Evolutionary conservation across 2,888 invertebrate species (phyloP), one percentile per base, ranked within the genome.

Genomic region (Tanypteryx hageni): DNA sequence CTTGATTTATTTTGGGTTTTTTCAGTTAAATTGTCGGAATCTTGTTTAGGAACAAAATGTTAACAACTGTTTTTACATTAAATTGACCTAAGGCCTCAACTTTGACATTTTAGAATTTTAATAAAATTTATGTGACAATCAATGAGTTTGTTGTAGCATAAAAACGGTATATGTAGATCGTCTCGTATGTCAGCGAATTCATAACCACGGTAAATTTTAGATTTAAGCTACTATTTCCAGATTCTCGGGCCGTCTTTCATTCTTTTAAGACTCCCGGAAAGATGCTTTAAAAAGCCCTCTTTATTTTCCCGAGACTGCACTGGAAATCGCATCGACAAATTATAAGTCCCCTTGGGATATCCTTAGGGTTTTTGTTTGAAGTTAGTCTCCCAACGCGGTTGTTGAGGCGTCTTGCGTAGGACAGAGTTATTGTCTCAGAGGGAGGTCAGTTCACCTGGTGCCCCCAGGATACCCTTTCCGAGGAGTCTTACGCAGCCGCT

Each of bases 361-460:
- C 89, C 44, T 64, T 11, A n/a, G 27, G 89, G 89, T 61, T 68
- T 86, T 61, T 10, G 16, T 8, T 59, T 31, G 59, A 44, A 31
- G 31, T 44, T 10, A 31, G 11, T 22, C 58, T 58, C 85, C 89
- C 89, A 11, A 5, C 31, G 44, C 27, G 61, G 59, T 44, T 61
- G 86, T 86, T 61, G 86, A 86, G 57, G 61, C 64, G 64, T 44
- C 89, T 31, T 16, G 89, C n/a, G 27, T n/a, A 44, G n/a, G 68
- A 9, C 18, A 31, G 64, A 64, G 89, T 89, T 89, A 86, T 59
- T 27, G 44, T 31, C 64, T 44, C 64, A 31, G 18, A n/a, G 64
- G 89, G 89, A 89, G 89, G 61, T 56, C 56, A 18, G 68, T 64
- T 64, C 89, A 89, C 89, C 89, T 89, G 89, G 31, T 89, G 83